Conservation (phyloP, 2,888 invertebrate genomes). For the Acanthosepion lycidas region DNA sequence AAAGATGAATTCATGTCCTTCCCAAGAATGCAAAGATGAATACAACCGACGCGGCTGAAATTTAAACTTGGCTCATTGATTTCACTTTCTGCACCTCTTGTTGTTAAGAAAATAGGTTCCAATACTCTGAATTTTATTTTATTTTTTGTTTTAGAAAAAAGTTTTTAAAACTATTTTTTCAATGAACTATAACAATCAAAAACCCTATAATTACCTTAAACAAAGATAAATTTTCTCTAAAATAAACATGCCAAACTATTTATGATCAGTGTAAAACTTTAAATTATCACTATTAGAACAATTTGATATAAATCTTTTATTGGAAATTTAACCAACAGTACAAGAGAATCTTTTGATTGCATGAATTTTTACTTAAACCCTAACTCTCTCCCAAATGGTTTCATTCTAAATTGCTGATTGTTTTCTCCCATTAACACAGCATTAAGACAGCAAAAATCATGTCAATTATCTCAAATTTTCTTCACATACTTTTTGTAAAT, state of each 20-base stretch:
- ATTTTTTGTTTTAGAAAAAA: too few species aligned
- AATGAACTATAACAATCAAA: background rate
- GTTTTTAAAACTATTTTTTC: background rate
- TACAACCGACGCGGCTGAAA: too few species aligned
- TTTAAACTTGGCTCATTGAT: too few species aligned
- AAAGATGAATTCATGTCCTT: too few species aligned
- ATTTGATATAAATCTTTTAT: background rate
- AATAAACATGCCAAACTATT: background rate
- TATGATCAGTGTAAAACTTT: background rate
- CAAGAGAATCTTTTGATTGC: background rate
- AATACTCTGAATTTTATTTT: too few species aligned
- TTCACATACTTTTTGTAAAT: background rate
- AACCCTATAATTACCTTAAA: background rate
- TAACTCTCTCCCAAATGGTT: background rate
- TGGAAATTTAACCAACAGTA: background rate
- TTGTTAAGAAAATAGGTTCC: too few species aligned
- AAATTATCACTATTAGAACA: background rate
- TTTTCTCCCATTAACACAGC: background rate
- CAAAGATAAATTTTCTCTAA: background rate
- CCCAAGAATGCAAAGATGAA: too few species aligned
- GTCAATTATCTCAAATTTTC: background rate
- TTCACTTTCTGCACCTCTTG: too few species aligned
- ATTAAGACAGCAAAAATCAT: background rate
- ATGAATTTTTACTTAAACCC: background rate
- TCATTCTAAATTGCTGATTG: background rate